phyloP scores from a whole-genome alignment of 2,797 vertebrate species.

The Lycodopsis pacificus region DNA sequence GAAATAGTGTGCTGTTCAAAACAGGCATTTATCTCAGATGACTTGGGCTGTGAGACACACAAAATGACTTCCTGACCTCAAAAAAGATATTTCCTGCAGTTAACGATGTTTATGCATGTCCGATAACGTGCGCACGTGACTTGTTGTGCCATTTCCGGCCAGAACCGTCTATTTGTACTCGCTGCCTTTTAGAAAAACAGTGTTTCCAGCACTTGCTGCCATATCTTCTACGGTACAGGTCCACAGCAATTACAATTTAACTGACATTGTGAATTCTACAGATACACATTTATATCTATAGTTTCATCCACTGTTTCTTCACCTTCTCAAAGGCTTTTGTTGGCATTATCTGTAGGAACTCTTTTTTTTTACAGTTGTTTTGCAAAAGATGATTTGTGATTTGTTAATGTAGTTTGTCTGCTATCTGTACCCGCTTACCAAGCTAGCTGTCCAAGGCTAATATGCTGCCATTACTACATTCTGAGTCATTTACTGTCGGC shows the following conservation, averaged over 20 bases:
- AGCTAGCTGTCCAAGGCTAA: not conserved
- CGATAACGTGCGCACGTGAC: conserved; percentile 23
- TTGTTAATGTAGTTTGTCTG: not conserved
- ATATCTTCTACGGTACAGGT: not conserved
- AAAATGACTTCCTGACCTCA: conserved; percentile 73
- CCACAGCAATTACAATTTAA: not conserved
- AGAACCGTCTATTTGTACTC: not conserved
- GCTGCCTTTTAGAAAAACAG: not conserved
- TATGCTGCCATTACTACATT: not conserved
- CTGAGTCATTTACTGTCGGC: not conserved
- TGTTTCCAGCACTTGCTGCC: not conserved
- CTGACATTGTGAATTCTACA: not conserved
- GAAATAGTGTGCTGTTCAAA: conserved; percentile 52
- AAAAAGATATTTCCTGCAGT: conserved; percentile 76
- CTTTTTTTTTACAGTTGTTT: not conserved
- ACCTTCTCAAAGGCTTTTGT: not conserved
- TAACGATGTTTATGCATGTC: conserved; percentile 63
- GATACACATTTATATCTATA: not conserved
- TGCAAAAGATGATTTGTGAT: not conserved
- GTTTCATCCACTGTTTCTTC: not conserved
- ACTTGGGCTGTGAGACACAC: conserved; percentile 49
- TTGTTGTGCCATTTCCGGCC: conserved; percentile 16
- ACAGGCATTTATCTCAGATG: conserved; percentile 61
- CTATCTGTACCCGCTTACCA: not conserved
- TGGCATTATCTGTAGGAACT: not conserved